These are phyloP conservation scores for Cydia amplana DNA, from an alignment of 1,140 invertebrate species.

Conservation along the genomic window DNA sequence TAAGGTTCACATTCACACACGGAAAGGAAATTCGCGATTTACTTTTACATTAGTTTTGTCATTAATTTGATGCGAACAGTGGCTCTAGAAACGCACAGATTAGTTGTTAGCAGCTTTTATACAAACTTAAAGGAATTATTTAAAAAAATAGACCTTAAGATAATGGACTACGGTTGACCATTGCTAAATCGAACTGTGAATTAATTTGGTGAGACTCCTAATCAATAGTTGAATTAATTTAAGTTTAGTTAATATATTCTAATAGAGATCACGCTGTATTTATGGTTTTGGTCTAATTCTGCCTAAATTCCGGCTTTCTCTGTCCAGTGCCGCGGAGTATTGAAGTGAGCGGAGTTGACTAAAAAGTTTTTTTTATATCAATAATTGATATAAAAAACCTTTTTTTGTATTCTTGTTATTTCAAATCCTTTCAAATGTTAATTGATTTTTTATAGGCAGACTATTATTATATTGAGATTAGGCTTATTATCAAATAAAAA, in stretches of 20 bases:
- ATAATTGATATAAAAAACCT: background rate
- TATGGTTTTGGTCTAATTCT: conserved; percentile 24
- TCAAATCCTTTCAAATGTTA: no score
- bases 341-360: background rate
- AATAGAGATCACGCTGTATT: conserved; percentile 17
- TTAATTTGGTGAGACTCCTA: background rate
- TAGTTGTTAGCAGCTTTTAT: background rate
- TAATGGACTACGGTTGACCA: background rate
- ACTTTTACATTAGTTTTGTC: background rate
- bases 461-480: no score
- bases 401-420: background rate
- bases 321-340: background rate
- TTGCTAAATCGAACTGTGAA: background rate
- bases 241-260: background rate
- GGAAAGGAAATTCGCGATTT: conserved; percentile 17
- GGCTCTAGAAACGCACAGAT: conserved; percentile 15
- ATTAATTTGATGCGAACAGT: conserved; percentile 6
- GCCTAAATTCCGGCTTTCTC: conserved; percentile 23
- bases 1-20: background rate
- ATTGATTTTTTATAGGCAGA: no score
- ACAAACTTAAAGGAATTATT: background rate
- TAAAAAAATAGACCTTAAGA: background rate
- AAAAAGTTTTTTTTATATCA: no score
- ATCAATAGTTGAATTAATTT: conserved; percentile 21
- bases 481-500: background rate